Evolutionary conservation across 1,140 invertebrate species (phyloP), one percentile per base, ranked within the genome.

Genomic region (Drosophila auraria): DNA sequence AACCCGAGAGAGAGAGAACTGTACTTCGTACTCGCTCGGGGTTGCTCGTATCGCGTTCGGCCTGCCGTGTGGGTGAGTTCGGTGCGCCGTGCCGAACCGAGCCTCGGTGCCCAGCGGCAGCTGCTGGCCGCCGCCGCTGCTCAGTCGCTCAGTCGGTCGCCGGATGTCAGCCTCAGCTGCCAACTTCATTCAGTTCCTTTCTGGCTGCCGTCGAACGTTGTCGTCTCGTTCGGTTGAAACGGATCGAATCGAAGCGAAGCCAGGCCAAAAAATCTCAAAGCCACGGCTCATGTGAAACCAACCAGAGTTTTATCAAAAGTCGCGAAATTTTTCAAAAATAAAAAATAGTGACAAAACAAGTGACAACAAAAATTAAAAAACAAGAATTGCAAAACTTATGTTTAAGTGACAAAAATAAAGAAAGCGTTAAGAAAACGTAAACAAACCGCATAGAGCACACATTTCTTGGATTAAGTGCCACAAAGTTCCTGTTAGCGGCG

Each of bases 121-220:
- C 63, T 53, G 75, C 73, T 54, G 66, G 27, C 40, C 50, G 64
- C 69, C 75, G 71, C 64, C 33, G 75, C 71, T 51, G 51, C 27
- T 33, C n/a, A 9, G 60, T 3, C 53, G 78, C 40, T 64, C 54
- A 70, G 49, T 82, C 65, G 80, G 78, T 79, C 78, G 70, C 81
- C 81, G 71, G 70, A 53, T 54, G 40, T 50, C 57, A 78, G 86
- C 69, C 50, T 83, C 80, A 87, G 83, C 89, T 86, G 80, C 60
- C 77, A 87, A 80, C 80, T 80, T 80, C 81, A 61, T 82, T 87
- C 80, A 92, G 89, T 92, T 91, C 89, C 91, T 92, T 92, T 91
- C 80, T 92, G 82, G 84, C 87, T 92, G 91, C 87, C 86, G 84
- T 92, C 84, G 83, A 91, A 86, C 78, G 91, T 92, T 87, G 91